Evolutionary conservation across 2,797 vertebrate genomes (phyloP), one percentile per base, ranked within the genome.

Genomic region (Coregonus suidteri): DNA sequence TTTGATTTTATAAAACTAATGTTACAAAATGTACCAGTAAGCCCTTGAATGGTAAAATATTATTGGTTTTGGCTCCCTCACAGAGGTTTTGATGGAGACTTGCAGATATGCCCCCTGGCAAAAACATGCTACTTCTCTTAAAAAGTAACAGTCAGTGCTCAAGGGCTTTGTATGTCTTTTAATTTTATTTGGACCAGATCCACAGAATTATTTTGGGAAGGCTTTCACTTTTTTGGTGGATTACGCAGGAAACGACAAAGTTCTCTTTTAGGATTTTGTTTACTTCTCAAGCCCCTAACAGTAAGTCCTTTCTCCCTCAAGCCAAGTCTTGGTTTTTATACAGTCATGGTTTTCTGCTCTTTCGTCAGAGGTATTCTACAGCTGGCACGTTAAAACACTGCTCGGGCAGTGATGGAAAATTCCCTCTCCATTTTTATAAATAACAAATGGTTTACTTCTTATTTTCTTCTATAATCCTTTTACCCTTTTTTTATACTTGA

Each of bases 231-330:
- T 86, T 85, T 88, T 88, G 85, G 87, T 85, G 86, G 87, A 91
- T 89, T 83, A 86, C 80, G 82, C 88, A 79, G 81, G 82, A 80
- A 92, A 91, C 86, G 89, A 90, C 90, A 91, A 83, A 79, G 84
- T 88, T 87, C 84, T 88, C 87, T 90, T 90, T 89, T 86, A 90
- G 87, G 84, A 90, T 88, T 90, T 86, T 89, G 85, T 91, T 91
- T 86, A 85, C 88, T 91, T 92, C 84, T 90, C 85, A 81, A 85
- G 84, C 77, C 88, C 82, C 81, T 79, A 88, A 94, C 90, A 92
- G 88, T 90, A 88, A 90, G 91, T 89, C 85, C 89, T 87, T 90
- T 93, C 82, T 90, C 76, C 86, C 79, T 84, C 4, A 75, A 89
- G 90, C 87, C 87, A 88, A 83, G 81, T 85, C 71, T 77, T 87